Evolutionary conservation across 1,140 invertebrate genomes (phyloP), one percentile per base, ranked within the genome.

Genomic region (Bombus waltoni): DNA sequence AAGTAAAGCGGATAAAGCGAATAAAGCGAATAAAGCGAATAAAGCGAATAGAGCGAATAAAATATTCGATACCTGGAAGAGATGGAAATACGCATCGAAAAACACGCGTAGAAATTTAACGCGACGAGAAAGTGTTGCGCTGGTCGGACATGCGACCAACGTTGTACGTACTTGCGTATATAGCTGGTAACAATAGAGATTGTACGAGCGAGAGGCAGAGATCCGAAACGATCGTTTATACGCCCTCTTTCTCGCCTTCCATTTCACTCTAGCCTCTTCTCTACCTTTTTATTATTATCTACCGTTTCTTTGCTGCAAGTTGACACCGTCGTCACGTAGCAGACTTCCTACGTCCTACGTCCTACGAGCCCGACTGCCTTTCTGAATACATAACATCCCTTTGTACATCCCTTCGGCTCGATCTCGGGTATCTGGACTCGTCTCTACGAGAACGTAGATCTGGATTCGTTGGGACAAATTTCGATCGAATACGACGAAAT

Each of bases 241-340:
- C 35, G 35, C 42, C 28, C 70, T 79, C 62, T 42, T 73, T 25
- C 25, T 32, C 44, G 40, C 35, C 53, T 70, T 13, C 62, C 73
- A 44, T 59, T 89, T 82, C 82, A 32, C 53, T 80, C 40, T 70
- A 73, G 57, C 25, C 40, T 81, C 28, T 62, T 28, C 25, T 79
- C 59, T 66, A 71, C 44, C 59, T 81, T 86, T 88, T 87, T 86
- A 79, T 90, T 68, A 86, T 90, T 78, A 92, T 92, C 93, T 93
- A 88, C 93, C 85, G 89, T 93, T 92, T 93, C 90, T 93, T 90
- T 73, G 57, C 84, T 28, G 81, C 72, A 80, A 90, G 92, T 94
- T 93, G 89, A 92, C 89, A 94, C 84, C 87, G 66, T 79, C 90
- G 93, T 93, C 93, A 94, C 93, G 93, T 93, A 93, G 86, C 82